A percentile compares a stretch with the other conserved stretches of the same genome.
phyloP scores from a whole-genome alignment of 2,888 invertebrate genomes.

The Dolichomitus sp. region DNA sequence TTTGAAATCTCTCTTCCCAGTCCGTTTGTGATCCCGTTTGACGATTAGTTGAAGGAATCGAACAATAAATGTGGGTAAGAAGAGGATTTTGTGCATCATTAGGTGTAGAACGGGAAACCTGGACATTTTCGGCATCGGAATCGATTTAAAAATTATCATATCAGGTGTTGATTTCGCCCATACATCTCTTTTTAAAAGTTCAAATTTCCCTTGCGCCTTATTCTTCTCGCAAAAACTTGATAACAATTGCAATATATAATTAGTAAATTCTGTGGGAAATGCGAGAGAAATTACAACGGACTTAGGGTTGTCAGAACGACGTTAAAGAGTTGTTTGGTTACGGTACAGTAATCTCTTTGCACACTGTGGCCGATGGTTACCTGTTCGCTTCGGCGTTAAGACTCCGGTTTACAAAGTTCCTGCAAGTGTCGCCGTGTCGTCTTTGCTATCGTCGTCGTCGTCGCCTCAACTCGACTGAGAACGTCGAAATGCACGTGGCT shows the following conservation, averaged over 20 bases:
- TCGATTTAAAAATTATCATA: not conserved
- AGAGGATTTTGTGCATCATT: not conserved
- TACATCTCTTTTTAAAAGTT: not conserved
- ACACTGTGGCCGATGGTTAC: not conserved
- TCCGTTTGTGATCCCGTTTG: constrained; percentile 24
- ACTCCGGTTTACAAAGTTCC: constrained; percentile 36
- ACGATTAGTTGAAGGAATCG: not conserved
- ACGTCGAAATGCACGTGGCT: constrained; percentile 31
- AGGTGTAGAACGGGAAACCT: not conserved
- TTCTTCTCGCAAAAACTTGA: not conserved
- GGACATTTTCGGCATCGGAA: not conserved
- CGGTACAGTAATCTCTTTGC: not conserved
- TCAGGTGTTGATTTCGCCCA: not conserved
- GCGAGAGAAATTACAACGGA: not conserved
- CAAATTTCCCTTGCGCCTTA: not conserved
- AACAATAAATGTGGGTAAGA: not conserved
- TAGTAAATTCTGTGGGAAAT: not conserved
- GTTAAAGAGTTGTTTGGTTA: constrained; percentile 8
- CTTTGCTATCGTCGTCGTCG: constrained; percentile 16
- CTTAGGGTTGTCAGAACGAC: not conserved
- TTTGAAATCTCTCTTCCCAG: constrained; percentile 16
- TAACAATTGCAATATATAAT: not conserved
- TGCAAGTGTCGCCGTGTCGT: constrained; percentile 14
- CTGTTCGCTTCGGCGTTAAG: constrained; percentile 7
- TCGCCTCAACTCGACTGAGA: constrained; percentile 14